Conservation (phyloP, 2,888 invertebrate species). For the Hydrotaea cyrtoneurina region DNA sequence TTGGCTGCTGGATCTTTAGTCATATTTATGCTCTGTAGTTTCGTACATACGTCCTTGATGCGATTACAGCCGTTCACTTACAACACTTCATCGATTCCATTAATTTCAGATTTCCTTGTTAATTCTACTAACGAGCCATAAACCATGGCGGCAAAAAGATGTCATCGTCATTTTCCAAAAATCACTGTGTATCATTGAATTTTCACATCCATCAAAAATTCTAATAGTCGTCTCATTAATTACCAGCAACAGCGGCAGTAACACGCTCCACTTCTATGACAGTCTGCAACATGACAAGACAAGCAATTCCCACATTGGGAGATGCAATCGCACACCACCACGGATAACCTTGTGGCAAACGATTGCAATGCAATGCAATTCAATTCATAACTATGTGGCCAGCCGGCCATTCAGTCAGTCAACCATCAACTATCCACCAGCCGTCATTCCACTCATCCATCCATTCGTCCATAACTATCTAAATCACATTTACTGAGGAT, state of each 20-base stretch:
- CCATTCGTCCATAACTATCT: not conserved
- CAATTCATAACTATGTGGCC: not conserved
- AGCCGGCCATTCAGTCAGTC: not conserved
- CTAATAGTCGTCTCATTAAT: not conserved
- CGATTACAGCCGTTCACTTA: too few species aligned
- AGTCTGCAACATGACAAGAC: not conserved
- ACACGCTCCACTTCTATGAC: too few species aligned
- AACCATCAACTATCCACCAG: not conserved
- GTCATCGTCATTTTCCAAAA: too few species aligned
- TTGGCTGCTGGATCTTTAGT: too few species aligned
- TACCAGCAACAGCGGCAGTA: not conserved
- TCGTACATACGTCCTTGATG: too few species aligned
- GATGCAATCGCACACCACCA: not conserved
- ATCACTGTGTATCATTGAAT: not conserved
- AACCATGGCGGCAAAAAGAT: too few species aligned
- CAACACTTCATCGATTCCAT: too few species aligned
- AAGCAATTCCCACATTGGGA: not conserved
- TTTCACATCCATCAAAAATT: not conserved
- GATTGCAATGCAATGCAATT: not conserved
- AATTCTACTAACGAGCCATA: too few species aligned
- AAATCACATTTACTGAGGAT: slow-evolving; percentile 38
- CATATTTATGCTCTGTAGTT: too few species aligned
- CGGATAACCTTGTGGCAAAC: not conserved
- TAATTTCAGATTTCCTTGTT: too few species aligned
- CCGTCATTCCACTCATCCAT: not conserved